Evolutionary conservation across 1,140 invertebrate species (phyloP).

Genomic region (Caerostris extrusa): DNA sequence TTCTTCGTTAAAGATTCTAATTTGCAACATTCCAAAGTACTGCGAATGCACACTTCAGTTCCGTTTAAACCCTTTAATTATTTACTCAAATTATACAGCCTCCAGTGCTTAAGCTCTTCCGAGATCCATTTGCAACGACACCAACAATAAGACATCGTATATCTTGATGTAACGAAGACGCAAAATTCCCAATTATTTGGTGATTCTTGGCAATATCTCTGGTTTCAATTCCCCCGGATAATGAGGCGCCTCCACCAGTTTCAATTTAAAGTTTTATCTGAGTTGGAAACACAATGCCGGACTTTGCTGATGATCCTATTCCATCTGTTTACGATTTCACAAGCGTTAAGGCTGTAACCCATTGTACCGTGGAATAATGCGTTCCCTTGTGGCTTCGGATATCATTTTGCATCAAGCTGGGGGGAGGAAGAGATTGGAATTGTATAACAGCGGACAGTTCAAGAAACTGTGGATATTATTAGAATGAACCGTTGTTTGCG

Average conservation of each 20-base stretch:
- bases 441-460: not conserved
- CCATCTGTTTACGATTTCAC: not conserved
- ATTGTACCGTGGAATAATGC: not conserved
- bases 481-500: no score
- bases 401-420: not conserved
- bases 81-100: not conserved
- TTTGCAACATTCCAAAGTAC: no score
- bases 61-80: not conserved
- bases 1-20: no score
- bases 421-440: not conserved
- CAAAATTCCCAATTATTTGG: not conserved
- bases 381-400: not conserved
- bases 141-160: not conserved
- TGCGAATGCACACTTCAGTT: no score
- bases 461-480: no score
- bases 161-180: not conserved
- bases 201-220: not conserved
- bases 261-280: not conserved
- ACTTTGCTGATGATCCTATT: not conserved
- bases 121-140: not conserved
- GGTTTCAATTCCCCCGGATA: not conserved
- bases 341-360: not conserved
- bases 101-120: not conserved
- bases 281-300: not conserved
- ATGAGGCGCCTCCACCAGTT: not conserved